These are phyloP conservation scores for Panthera leo DNA, from an alignment of 2,113 vertebrate genomes.

Conservation along the genomic window DNA sequence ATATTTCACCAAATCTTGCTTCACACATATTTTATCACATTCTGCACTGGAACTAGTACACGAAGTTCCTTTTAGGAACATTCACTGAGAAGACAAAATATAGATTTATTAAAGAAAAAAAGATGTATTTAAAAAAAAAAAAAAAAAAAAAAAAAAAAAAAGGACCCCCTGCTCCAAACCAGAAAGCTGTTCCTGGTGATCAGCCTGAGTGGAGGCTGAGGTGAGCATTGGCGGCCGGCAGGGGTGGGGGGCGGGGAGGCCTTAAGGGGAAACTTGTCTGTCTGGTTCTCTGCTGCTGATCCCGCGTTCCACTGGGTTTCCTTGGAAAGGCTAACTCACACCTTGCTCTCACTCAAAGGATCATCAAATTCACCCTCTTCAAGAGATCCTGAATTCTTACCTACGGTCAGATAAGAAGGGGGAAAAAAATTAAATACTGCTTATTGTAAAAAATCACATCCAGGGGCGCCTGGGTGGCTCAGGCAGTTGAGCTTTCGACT, in stretches of 20 bases:
- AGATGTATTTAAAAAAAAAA: background rate
- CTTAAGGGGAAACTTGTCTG: too few species aligned
- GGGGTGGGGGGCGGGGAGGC: background rate
- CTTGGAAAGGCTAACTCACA: background rate
- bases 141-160: background rate
- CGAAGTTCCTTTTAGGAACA: background rate
- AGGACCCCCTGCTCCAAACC: too few species aligned
- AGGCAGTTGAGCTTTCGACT: too few species aligned
- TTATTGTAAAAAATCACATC: background rate
- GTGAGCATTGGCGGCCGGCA: fast-evolving
- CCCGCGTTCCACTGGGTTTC: fast-evolving
- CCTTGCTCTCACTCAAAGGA: background rate
- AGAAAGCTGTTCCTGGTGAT: background rate
- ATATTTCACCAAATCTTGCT: conserved; percentile 37
- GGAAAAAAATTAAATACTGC: background rate
- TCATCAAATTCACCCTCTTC: background rate
- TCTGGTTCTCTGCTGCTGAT: fast-evolving
- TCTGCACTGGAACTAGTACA: background rate
- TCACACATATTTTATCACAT: background rate
- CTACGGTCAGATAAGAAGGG: background rate
- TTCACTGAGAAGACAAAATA: background rate
- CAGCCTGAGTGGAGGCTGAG: background rate
- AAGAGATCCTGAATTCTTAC: background rate
- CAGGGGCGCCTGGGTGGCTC: too few species aligned
- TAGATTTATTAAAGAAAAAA: background rate